Base-by-base conservation (phyloP, 92 coral and sea anemone species). In the Metridium senile region DNA sequence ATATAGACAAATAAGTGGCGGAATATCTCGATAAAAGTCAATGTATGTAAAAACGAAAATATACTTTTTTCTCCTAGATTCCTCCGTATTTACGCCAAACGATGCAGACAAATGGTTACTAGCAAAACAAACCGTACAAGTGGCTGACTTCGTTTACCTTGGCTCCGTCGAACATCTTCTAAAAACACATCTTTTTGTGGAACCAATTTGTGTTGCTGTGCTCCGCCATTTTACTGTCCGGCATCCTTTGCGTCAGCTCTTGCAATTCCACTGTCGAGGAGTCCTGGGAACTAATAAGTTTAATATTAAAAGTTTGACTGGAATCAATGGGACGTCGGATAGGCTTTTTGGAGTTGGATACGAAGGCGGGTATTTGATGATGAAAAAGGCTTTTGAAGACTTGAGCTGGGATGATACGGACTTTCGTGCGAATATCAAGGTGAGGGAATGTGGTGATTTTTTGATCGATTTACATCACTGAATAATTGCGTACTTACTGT, bases 91-190 rank as follows among this genome's bases (percentile, higher is more conserved):
- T 68, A 91, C 97, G n/a, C 91, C 93, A 26, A 85, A 56, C 11
- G 93, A 91, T 54, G 21, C n/a, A 11, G 93, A 88, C 58, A 45
- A 69, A 8, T 91, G 97, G 97, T 27, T 82, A 33, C 79, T 78
- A 72, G 93, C 93, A 29, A 91, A 91, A 80, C 91, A 80, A 25
- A 70, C 82, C 7, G 89, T 91, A 29, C 93, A 91, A 56, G 85
- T 51, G 16, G 85, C 88, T 49, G 97, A 91, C 80, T 91, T 66
- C 52, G 85, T 77, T 0, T 84, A 89, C 28, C 61, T 63, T 4
- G 81, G 81, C 58, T 69, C 87, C 20, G 81, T 89, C 28, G 97
- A 91, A 23, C 97, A 91, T 62, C 82, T 91, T 0, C 86, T 74
- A 47, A 91, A 89, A 58, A 49, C 62, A 23, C 91, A 87, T 61